Percentiles rank a stretch among this genome's conserved stretches.
Conservation (phyloP, 2,888 invertebrate genomes). For the Stenoptilia bipunctidactyla region DNA sequence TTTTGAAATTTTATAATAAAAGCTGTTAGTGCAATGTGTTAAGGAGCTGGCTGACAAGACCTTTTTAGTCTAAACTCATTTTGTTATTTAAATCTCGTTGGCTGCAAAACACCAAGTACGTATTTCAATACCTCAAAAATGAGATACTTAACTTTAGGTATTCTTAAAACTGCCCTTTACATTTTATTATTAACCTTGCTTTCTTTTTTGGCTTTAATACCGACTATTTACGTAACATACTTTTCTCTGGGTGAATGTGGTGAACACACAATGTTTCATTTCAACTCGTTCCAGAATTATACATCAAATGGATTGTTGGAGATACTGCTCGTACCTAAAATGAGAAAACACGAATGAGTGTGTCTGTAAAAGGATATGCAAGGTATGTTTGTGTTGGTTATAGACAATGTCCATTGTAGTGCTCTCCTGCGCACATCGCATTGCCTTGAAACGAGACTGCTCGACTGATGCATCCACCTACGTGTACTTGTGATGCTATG, state of each 20-base stretch:
- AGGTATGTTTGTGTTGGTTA: conserved; percentile 3
- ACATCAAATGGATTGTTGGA: conserved; percentile 7
- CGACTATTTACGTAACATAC: conserved; percentile 39
- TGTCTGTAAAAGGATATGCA: too few species aligned
- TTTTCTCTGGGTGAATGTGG: conserved; percentile 26
- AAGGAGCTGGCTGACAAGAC: too few species aligned
- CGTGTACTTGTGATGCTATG: too few species aligned
- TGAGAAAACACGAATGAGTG: neutral
- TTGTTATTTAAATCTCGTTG: too few species aligned
- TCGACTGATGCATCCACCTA: conserved; percentile 16
- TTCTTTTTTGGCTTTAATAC: conserved; percentile 32
- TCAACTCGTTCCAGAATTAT: conserved; percentile 22
- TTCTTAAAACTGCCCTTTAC: conserved; percentile 17
- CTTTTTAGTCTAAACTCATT: too few species aligned
- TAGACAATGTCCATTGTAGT: conserved; percentile 58
- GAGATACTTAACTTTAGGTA: too few species aligned
- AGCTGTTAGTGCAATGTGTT: too few species aligned
- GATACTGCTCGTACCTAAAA: conserved; percentile 17
- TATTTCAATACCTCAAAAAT: too few species aligned
- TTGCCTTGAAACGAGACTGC: conserved; percentile 41
- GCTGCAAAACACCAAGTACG: too few species aligned
- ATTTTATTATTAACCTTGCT: conserved; percentile 29
- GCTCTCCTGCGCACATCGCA: conserved; percentile 29
- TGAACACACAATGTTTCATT: conserved; percentile 38
- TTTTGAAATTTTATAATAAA: too few species aligned